Percentiles rank a stretch among this genome's conserved stretches.
Evolutionary conservation across 2,797 vertebrate species (phyloP).

Genomic region (Argyrosomus regius): DNA sequence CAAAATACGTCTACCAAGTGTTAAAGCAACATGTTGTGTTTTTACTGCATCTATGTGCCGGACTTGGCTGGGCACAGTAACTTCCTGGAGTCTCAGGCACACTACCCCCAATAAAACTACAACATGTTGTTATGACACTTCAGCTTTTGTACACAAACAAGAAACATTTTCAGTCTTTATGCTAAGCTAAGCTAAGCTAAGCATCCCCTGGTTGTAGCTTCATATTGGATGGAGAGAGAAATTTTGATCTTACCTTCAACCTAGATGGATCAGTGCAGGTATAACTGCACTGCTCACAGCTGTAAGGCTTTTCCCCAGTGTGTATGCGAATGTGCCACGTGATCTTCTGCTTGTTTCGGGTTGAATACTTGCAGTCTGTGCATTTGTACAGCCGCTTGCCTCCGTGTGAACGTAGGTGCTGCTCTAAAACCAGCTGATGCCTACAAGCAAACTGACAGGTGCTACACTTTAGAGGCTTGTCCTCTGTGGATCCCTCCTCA

Average conservation of each 20-base stretch:
- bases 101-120: background rate
- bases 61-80: background rate
- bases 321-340: conserved; percentile 97
- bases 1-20: background rate
- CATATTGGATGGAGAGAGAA: background rate
- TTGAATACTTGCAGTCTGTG: conserved; percentile 92
- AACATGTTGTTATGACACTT: background rate
- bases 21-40: background rate
- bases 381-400: conserved; percentile 94
- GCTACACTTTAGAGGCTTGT: conserved; percentile 88
- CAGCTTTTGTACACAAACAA: no score
- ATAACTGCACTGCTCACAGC: conserved; percentile 93
- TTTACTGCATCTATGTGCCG: background rate
- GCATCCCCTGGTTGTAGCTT: background rate
- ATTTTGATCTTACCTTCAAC: conserved; percentile 89
- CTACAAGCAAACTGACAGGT: conserved; percentile 90
- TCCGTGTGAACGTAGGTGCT: conserved; percentile 93
- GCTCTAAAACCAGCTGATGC: conserved; percentile 94
- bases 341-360: conserved; percentile 96
- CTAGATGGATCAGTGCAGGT: conserved; percentile 94
- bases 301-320: conserved; percentile 97
- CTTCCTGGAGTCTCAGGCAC: background rate
- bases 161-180: background rate
- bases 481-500: conserved; percentile 80
- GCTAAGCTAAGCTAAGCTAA: background rate